phyloP scores from a whole-genome alignment of 1,140 invertebrate genomes.

The Drosophila auraria region DNA sequence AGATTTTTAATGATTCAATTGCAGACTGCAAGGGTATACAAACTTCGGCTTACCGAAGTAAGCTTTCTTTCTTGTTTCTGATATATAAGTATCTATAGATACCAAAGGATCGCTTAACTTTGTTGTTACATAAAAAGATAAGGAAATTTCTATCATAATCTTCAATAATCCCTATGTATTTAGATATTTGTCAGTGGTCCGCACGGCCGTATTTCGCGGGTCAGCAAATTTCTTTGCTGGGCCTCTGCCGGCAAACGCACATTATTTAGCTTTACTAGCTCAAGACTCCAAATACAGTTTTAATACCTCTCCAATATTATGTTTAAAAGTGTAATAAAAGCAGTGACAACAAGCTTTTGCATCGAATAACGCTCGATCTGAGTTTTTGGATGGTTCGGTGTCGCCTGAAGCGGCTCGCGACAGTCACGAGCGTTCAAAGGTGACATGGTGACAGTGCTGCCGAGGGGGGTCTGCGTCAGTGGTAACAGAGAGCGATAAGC shows the following conservation, averaged over 20 bases:
- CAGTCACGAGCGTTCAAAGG: slow-evolving; percentile 57
- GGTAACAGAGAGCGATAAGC: slow-evolving; percentile 27
- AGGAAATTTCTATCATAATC: not conserved
- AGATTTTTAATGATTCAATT: no score
- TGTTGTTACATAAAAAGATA: no score
- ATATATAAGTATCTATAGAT: not conserved
- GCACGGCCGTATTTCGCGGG: no score
- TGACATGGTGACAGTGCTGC: slow-evolving; percentile 19
- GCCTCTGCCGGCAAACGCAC: no score
- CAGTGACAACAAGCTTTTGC: not conserved
- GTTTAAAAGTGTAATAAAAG: not conserved
- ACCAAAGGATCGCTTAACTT: no score
- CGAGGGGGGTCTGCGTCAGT: slow-evolving; percentile 51
- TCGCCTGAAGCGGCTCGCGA: slow-evolving; percentile 21
- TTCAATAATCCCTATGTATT: no score
- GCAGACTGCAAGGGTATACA: no score
- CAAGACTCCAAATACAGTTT: not conserved
- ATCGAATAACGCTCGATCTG: slow-evolving; percentile 5
- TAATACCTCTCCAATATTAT: not conserved
- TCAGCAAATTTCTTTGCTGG: no score
- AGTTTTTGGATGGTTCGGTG: not conserved
- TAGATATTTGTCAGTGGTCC: no score
- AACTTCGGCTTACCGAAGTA: no score
- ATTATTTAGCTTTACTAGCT: no score
- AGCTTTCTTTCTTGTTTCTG: no score